Conservation (phyloP, 1,140 invertebrate genomes). For the Battus philenor region DNA sequence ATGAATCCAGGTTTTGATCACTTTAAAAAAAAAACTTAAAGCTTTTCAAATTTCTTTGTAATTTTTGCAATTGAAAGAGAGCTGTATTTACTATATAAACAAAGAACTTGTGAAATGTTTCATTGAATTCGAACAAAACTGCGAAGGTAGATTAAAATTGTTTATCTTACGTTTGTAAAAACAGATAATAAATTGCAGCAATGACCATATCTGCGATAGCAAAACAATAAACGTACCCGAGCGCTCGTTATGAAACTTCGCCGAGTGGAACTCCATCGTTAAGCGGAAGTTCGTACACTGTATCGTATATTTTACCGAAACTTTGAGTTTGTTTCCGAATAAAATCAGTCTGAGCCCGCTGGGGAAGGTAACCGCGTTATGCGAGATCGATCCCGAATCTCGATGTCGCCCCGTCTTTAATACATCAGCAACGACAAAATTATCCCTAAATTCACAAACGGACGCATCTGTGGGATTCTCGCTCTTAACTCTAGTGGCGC, state of each 20-base stretch:
- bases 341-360: constrained; percentile 15
- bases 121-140: too few species aligned
- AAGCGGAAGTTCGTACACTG: constrained; percentile 4
- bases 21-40: too few species aligned
- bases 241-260: constrained; percentile 8
- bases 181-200: too few species aligned
- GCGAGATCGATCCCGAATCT: constrained; percentile 42
- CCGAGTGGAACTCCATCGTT: background rate
- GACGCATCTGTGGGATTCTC: constrained; percentile 10
- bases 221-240: constrained; percentile 3
- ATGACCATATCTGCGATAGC: too few species aligned
- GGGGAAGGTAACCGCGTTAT: constrained; percentile 22
- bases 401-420: constrained; percentile 40
- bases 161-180: too few species aligned
- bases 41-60: too few species aligned
- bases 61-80: too few species aligned
- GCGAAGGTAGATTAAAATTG: too few species aligned
- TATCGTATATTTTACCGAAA: constrained; percentile 9
- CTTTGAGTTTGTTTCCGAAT: constrained; percentile 16
- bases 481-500: constrained; percentile 8
- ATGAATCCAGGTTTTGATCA: too few species aligned
- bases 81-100: too few species aligned
- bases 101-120: too few species aligned
- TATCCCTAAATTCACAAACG: constrained; percentile 13
- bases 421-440: constrained; percentile 37